phyloP scores from a whole-genome alignment of 2,888 invertebrate genomes.

The Mylabris sibirica region DNA sequence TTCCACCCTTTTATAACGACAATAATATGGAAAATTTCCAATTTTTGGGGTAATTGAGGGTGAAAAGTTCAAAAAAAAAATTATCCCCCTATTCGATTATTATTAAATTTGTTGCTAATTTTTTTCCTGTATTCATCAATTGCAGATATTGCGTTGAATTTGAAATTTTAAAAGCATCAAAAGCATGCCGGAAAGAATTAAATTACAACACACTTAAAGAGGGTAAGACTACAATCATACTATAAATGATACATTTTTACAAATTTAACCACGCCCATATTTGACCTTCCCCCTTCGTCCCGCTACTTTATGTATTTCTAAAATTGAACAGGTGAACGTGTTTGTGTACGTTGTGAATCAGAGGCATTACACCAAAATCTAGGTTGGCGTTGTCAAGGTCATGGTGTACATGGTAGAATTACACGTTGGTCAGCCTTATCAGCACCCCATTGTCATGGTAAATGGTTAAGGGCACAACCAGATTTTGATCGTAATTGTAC shows the following conservation, averaged over 20 bases:
- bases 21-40: neutral
- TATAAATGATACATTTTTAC: neutral
- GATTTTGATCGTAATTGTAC: conserved; percentile 53
- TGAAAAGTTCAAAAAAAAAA: neutral
- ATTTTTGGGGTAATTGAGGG: neutral
- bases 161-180: conserved; percentile 82
- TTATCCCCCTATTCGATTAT: neutral
- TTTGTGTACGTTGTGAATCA: conserved; percentile 84
- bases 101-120: neutral
- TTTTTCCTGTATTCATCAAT: conserved; percentile 45
- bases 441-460: conserved; percentile 88
- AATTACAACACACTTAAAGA: conserved; percentile 76
- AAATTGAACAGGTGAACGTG: conserved; percentile 69
- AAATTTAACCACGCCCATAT: neutral
- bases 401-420: conserved; percentile 77
- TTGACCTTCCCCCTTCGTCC: no score
- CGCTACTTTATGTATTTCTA: neutral
- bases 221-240: conserved; percentile 63
- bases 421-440: conserved; percentile 86
- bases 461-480: conserved; percentile 73
- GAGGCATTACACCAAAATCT: conserved; percentile 79
- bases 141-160: conserved; percentile 88
- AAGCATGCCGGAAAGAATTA: conserved; percentile 79
- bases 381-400: conserved; percentile 84
- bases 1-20: neutral